Percentiles rank a stretch among this genome's conserved stretches.
These are phyloP conservation scores for Leucophenga varia DNA, from an alignment of 1,140 invertebrate species.

Conservation along the genomic window DNA sequence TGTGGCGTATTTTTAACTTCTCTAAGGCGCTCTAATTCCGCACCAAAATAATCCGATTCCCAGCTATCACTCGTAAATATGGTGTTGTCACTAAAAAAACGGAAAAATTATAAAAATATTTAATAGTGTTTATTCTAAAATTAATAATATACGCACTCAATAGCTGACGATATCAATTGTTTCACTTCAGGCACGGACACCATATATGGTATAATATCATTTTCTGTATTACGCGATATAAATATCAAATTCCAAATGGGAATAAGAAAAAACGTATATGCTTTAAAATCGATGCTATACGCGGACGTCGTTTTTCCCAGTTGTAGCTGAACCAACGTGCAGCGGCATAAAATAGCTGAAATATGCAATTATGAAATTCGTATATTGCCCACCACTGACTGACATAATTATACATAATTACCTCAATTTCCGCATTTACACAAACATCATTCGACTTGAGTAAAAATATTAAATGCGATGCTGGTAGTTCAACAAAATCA, in stretches of 20 bases:
- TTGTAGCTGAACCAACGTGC: constrained; percentile 32
- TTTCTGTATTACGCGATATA: constrained; percentile 17
- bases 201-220: constrained; percentile 11
- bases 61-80: too few relatives aligned
- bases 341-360: constrained; percentile 23
- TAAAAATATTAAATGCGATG: constrained; percentile 66
- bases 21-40: too few relatives aligned
- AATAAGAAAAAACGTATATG: constrained; percentile 27
- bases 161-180: constrained; percentile 15
- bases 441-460: constrained; percentile 70
- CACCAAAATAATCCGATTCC: too few relatives aligned
- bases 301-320: constrained; percentile 13
- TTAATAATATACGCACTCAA: constrained; percentile 12
- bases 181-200: constrained; percentile 8
- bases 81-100: too few relatives aligned
- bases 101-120: too few relatives aligned
- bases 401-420: too few relatives aligned
- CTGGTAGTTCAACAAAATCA: constrained; percentile 67
- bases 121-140: too few relatives aligned
- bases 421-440: constrained; percentile 64
- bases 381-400: too few relatives aligned
- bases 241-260: constrained; percentile 35
- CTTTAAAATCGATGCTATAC: constrained; percentile 14
- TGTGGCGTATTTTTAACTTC: constrained; percentile 3
- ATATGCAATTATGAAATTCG: too few relatives aligned